These are phyloP conservation scores for Pangasius djambal DNA, from an alignment of 2,797 vertebrate genomes.

Conservation along the genomic window DNA sequence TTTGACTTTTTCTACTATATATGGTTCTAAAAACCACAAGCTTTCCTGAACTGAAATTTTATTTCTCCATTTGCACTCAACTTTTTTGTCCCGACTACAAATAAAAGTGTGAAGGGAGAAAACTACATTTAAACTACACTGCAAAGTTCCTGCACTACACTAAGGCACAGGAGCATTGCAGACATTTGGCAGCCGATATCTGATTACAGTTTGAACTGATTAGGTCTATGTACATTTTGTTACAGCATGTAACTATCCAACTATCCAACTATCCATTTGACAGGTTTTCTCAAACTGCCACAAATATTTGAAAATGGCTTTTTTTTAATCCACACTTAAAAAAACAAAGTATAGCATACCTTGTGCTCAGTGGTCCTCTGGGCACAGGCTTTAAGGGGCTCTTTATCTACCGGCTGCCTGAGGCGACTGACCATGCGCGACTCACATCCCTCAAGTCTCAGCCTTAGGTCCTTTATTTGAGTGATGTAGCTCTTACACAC, in stretches of 20 bases:
- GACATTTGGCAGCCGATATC: background rate
- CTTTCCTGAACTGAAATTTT: background rate
- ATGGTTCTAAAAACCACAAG: background rate
- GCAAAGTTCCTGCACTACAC: background rate
- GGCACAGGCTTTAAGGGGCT: constrained; percentile 82
- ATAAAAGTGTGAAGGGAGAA: background rate
- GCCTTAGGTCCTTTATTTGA: constrained; percentile 86
- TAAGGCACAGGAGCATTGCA: no score
- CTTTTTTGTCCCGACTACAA: background rate
- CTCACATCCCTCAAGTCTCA: constrained; percentile 89
- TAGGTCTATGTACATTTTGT: background rate
- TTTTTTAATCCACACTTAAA: background rate
- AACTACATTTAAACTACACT: background rate
- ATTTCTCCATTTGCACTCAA: background rate
- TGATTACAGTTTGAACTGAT: background rate
- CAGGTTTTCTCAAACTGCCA: background rate
- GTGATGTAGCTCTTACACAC: constrained; percentile 85
- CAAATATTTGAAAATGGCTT: background rate
- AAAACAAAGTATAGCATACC: constrained; percentile 65
- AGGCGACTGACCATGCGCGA: constrained; percentile 81
- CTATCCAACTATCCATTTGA: no score
- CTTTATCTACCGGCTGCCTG: constrained; percentile 81
- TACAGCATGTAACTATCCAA: background rate
- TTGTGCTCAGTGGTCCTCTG: constrained; percentile 86
- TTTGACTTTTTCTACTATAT: background rate